phyloP scores from a whole-genome alignment of 2,888 invertebrate species.

The Drosophila limbata region DNA sequence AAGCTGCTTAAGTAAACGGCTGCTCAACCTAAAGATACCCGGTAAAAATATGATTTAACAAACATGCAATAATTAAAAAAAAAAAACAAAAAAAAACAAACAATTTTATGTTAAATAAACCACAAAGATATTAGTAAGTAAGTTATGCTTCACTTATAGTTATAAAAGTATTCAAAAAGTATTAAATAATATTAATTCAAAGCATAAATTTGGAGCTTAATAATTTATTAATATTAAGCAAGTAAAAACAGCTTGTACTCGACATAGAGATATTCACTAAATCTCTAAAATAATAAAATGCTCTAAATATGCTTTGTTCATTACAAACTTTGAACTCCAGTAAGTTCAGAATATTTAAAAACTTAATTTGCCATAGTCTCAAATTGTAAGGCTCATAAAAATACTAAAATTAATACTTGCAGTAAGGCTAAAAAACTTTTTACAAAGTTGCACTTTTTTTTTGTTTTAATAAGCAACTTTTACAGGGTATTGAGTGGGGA shows the following conservation, averaged over 20 bases:
- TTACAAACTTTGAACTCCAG: too few species aligned
- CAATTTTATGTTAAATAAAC: too few species aligned
- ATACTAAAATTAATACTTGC: too few species aligned
- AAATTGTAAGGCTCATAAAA: neutral
- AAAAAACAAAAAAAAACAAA: neutral
- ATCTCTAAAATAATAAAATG: neutral
- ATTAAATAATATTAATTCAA: neutral
- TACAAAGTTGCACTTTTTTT: too few species aligned
- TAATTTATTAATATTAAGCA: neutral
- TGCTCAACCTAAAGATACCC: conserved; percentile 9
- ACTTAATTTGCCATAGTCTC: neutral
- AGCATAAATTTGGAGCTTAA: neutral
- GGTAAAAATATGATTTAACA: neutral
- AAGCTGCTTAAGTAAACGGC: too few species aligned
- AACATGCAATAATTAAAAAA: neutral
- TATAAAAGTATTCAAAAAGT: neutral
- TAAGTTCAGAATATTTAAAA: neutral
- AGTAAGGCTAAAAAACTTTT: too few species aligned
- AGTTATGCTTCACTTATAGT: too few species aligned
- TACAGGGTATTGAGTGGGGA: conserved; percentile 17
- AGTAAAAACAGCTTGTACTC: neutral
- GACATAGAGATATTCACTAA: neutral
- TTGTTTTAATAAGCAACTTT: neutral
- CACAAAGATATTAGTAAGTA: too few species aligned
- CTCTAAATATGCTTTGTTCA: too few species aligned